Conservation (phyloP, 2,113 vertebrate species). For the Protomyctophum bolini region DNA sequence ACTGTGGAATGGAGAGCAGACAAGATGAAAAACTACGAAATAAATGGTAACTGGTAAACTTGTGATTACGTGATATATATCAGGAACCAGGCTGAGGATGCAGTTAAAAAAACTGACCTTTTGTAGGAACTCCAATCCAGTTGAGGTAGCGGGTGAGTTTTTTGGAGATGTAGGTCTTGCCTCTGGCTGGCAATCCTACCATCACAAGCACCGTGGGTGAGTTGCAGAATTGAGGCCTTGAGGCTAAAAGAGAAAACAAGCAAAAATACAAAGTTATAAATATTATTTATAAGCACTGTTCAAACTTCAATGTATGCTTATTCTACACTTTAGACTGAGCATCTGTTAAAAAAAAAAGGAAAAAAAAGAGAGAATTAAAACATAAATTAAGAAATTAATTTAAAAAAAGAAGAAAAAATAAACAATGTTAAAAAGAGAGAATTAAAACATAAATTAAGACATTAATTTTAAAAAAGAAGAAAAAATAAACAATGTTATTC, state of each 20-base stretch:
- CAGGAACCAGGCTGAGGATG: neutral
- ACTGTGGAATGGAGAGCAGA: conserved; percentile 66
- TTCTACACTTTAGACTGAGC: no score
- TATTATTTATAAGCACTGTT: neutral
- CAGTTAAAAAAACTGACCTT: conserved; percentile 72
- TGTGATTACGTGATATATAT: no score
- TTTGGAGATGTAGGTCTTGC: conserved; percentile 91
- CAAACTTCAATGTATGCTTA: neutral
- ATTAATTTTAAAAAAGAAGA: no score
- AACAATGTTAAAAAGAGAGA: no score
- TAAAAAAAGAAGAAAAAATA: no score
- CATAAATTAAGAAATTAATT: no score
- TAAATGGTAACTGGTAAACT: no score
- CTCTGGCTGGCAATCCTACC: conserved; percentile 90
- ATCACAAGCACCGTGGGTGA: conserved; percentile 90
- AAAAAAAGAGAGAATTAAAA: no score
- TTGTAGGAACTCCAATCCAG: conserved; percentile 90
- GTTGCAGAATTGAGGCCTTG: conserved; percentile 90
- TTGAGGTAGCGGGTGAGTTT: conserved; percentile 93
- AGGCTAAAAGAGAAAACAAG: conserved; percentile 71
- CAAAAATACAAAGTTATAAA: neutral
- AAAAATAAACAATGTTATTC: no score
- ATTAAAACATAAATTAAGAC: no score
- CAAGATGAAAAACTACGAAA: neutral
- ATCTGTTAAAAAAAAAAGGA: no score